Conservation (phyloP, 2,113 vertebrate genomes). For the Morphnarchus princeps region DNA sequence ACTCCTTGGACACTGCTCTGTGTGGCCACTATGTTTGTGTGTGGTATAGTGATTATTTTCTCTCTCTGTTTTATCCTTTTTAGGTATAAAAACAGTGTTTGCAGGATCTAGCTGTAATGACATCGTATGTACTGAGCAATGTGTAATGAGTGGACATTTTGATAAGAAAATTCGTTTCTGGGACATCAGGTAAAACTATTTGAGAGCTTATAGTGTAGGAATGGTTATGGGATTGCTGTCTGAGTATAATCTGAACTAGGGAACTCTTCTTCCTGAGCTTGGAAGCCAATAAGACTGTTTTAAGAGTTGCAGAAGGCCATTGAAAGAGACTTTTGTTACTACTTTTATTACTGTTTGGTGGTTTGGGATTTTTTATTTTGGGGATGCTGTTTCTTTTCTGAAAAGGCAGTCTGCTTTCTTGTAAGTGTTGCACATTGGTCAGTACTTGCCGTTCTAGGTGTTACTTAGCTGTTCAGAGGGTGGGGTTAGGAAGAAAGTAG, state of each 20-base stretch:
- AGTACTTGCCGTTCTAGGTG: background rate
- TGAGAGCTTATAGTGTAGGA: background rate
- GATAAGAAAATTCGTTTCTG: slow-evolving; percentile 99
- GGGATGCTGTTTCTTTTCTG: background rate
- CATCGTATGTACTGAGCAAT: slow-evolving; percentile 96
- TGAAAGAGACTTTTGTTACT: background rate
- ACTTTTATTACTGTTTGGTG: background rate
- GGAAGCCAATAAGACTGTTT: background rate
- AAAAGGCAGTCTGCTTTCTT: background rate
- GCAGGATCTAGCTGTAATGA: slow-evolving; percentile 98
- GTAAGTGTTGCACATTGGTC: background rate
- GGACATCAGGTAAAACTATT: slow-evolving; percentile 88
- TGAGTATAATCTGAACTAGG: background rate
- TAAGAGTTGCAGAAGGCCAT: background rate
- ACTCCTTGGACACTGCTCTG: background rate
- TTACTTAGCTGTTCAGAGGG: background rate
- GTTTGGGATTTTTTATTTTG: background rate
- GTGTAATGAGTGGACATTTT: slow-evolving; percentile 98
- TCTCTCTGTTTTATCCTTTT: background rate
- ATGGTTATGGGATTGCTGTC: background rate
- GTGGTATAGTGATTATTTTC: background rate
- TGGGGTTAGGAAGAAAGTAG: background rate
- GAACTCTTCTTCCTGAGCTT: background rate
- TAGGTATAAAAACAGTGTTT: slow-evolving; percentile 98
- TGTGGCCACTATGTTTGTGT: background rate